Conservation (phyloP, 37 sponge, comb jelly and placozoan genomes). For the Tethya wilhelma region DNA sequence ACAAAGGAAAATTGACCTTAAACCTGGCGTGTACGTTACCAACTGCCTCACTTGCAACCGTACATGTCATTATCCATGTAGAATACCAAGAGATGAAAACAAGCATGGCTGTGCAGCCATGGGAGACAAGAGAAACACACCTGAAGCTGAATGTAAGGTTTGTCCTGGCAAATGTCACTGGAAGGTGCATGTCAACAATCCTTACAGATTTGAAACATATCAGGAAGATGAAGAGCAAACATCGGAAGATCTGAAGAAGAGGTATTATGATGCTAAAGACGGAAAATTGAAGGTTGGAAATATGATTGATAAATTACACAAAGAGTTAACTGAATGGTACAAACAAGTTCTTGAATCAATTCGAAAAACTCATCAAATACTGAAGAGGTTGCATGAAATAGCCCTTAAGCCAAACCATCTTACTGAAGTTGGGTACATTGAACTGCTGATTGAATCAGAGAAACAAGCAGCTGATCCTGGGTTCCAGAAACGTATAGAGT, state of each 20-base stretch:
- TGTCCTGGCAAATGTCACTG: slow-evolving; percentile 70
- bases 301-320: slow-evolving; percentile 34
- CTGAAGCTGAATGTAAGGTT: slow-evolving; percentile 42
- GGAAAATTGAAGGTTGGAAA: slow-evolving; percentile 26
- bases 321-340: slow-evolving; percentile 13
- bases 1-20: slow-evolving; percentile 33
- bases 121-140: slow-evolving; percentile 21
- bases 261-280: slow-evolving; percentile 40
- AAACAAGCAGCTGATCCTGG: slow-evolving; percentile 53
- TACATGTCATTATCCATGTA: slow-evolving; percentile 76
- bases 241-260: slow-evolving; percentile 53
- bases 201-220: slow-evolving; percentile 57
- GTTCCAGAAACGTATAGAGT: slow-evolving; percentile 50
- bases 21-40: slow-evolving; percentile 57
- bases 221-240: slow-evolving; percentile 49
- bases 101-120: slow-evolving; percentile 73
- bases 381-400: slow-evolving; percentile 59
- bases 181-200: slow-evolving; percentile 62
- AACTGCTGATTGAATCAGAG: slow-evolving; percentile 76
- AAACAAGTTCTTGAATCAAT: slow-evolving; percentile 19
- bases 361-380: slow-evolving; percentile 3
- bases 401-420: slow-evolving; percentile 77
- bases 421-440: slow-evolving; percentile 75
- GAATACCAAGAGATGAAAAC: slow-evolving; percentile 46
- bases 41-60: slow-evolving; percentile 75